Base-by-base conservation (phyloP, 1,140 invertebrate species). In the Uloborus diversus region DNA sequence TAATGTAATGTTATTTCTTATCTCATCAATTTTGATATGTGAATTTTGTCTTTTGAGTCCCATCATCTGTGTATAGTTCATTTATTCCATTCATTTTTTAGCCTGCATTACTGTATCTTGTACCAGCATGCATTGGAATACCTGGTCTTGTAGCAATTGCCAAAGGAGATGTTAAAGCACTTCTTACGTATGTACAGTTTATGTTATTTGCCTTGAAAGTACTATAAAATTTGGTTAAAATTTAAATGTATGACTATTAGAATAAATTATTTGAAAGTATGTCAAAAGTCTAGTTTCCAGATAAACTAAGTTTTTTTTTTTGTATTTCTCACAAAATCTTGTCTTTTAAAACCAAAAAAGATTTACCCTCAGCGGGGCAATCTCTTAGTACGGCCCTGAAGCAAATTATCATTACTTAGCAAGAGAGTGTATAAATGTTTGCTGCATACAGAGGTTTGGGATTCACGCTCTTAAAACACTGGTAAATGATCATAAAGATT, bases 101-200 rank as follows among this genome's bases (percentile, higher is more conserved):
- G 90, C 98, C 98, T 0, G 98, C 98, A 76, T 88, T 99, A 28
- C 87, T 99, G 35, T 99, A 99, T 87, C 89, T 99, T 65, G 98
- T 99, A 75, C 98, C 98, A 23, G 94, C 95, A 11, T 99, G 98
- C 89, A 88, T 99, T 81, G 93, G 92, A 64, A 93, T 94, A 42
- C 98, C 98, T 4, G 85, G 98, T 1, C 85, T 92, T 4, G 86
- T 99, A 0, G 97, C 97, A 14, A 86, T 97, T 27, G 84, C 98
- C 3, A 93, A 93, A 85, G 97, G 98, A 79, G 98, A 99, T 85
- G 87, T 98, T 27, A 95, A 93, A 82, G 91, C 92, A 1, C 88
- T 99, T 82, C 96, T 98, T 87, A 92, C 92, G 94, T 98, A 89
- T 93, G 37, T 51, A 20, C 4, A 28, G 20, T 27, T 53, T 49